Base-by-base conservation (phyloP, 2,113 vertebrate species). In the Microtus richardsoni region DNA sequence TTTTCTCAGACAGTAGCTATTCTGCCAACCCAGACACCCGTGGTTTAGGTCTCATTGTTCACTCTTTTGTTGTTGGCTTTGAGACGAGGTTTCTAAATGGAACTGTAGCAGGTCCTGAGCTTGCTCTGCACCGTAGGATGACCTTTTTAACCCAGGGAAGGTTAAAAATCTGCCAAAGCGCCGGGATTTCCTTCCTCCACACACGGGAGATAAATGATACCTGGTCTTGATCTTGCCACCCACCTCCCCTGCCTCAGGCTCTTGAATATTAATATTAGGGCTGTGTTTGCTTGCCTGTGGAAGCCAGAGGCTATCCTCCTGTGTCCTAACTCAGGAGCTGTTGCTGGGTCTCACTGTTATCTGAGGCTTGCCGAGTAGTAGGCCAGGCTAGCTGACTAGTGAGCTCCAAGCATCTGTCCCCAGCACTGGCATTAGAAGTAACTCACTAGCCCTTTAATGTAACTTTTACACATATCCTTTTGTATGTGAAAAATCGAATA, bases 21-120 rank as follows among this genome's bases (percentile, higher is more conserved):
- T 89, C 47, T 12, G 4, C 21, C 78, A 28, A 33, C 26, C 74
- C 83, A 74, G 73, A 54, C 33, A 24, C 49, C 39, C 85, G 12
- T 82, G 66, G 62, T 91, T 66, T 60, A 88, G 28, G 30, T 88
- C 28, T 89, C 64, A 87, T 83, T 92, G 75, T 33, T 71, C n/a
- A 62, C 19, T 52, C 9, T 39, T 64, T 62, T 17, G 7, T 58
- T 36, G 39, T 68, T 71, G 52, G 52, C 52, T 87, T n/a, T 70
- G 11, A 24, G 66, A 16, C 5, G 17, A 1, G 44, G 33, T n/a
- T 47, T 88, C 36, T 17, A 1, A 16, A 21, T 39, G 36, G 13
- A 71, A 68, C 36, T 47, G 47, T n/a, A 19, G 41, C 28, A 68
- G 83, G 28, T 22, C 41, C 64, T 19, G 58, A 26, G 64, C 58